Base-by-base conservation (phyloP, 2,888 invertebrate species). In the Exephanes ischioxanthus region DNA sequence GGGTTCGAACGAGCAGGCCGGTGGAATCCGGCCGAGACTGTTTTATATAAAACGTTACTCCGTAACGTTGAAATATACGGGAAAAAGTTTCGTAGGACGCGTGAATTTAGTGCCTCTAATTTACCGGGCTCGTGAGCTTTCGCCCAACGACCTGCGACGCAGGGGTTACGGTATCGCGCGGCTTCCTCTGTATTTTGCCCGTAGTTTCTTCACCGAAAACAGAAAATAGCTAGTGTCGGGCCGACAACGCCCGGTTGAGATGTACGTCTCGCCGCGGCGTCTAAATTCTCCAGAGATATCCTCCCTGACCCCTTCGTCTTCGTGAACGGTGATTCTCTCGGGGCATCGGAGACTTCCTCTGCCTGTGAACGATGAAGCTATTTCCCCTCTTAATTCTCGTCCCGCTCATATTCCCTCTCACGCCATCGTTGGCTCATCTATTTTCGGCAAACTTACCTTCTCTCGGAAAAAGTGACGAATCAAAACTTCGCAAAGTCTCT, bases 81-180 rank as follows among this genome's bases (percentile, higher is more conserved):
- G 67, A 48, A 55, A 83, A 83, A 80, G 83, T 86, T 86, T 86
- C 73, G 80, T 71, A 2, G 58, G 83, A 37, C 76, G 61, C 67
- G 63, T 71, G 73, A 80, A 86, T 87, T 83, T 87, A 84, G 86
- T 75, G 79, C 53, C 87, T 81, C 86, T 87, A 85, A 88, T 88
- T 88, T 88, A 87, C 86, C 79, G 80, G 76, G 66, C 81, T 75
- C 81, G 81, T 81, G 80, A 85, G 79, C 76, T 85, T 85, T 37
- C 66, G 53, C 53, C 71, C 33, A n/a, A 51, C 75, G 33, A 45
- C 67, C 19, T 33, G 41, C 53, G 30, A 67, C 66, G 30, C 66
- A 3, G 16, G 48, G 33, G 30, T 19, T 11, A 58, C 22, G 58
- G 26, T 26, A 26, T 16, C 61, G 61, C 26, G 61, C 16, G 0